A percentile compares a stretch with the other conserved stretches of the same genome.
Conservation (phyloP, 2,888 invertebrate genomes). For the Ctena decussata region DNA sequence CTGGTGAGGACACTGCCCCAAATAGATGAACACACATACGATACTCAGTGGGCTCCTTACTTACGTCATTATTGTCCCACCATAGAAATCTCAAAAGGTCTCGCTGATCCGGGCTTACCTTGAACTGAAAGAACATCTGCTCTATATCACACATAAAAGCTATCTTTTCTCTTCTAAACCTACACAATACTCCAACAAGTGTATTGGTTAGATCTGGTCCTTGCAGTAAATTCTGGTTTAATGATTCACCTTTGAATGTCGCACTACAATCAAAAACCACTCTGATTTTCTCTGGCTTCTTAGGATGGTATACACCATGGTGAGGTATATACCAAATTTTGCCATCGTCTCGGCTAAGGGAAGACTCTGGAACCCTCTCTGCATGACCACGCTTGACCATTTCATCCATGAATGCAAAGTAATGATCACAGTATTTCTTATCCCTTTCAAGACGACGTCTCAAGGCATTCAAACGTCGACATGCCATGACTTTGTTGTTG, state of each 20-base stretch:
- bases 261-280: constrained; percentile 62
- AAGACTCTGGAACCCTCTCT: background rate
- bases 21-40: constrained; percentile 62
- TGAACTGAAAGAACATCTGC: constrained; percentile 56
- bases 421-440: background rate
- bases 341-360: background rate
- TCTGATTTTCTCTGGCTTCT: constrained; percentile 57
- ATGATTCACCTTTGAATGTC: constrained; percentile 9
- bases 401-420: background rate
- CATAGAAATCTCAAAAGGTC: constrained; percentile 57
- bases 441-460: constrained; percentile 3
- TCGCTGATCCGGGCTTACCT: constrained; percentile 31
- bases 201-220: constrained; percentile 65
- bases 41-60: constrained; percentile 30
- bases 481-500: constrained; percentile 10
- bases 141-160: constrained; percentile 57
- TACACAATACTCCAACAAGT: constrained; percentile 56
- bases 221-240: constrained; percentile 52
- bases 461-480: background rate
- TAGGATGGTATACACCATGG: constrained; percentile 51
- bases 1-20: constrained; percentile 61
- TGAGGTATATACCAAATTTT: constrained; percentile 64
- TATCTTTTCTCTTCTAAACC: constrained; percentile 55
- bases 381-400: background rate
- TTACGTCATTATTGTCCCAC: constrained; percentile 39